Evolutionary conservation across 2,888 invertebrate species (phyloP), one percentile per base, ranked within the genome.

Genomic region (Cerceris rybyensis): DNA sequence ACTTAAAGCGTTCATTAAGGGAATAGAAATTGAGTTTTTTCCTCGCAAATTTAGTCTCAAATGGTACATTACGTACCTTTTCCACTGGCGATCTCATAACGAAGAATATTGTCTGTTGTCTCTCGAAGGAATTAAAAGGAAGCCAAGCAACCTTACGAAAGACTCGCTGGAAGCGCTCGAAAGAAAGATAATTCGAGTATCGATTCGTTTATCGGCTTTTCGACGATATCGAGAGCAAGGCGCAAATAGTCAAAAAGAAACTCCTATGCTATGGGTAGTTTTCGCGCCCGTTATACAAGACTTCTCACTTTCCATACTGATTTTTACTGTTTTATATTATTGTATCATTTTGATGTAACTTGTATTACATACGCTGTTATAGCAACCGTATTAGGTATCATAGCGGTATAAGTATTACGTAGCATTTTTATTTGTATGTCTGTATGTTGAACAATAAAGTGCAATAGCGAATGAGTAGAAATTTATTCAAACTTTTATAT

Each of bases 381-480:
- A 80, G 73, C 75, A 78, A 75, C 61, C 73, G 71, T 79, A 76
- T 52, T 75, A 80, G 60, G 68, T 84, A 79, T 79, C 70, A 68
- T 84, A 78, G 80, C 67, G 75, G 70, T 80, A 71, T 87, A 78
- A 87, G 74, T 85, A 88, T 86, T 90, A 85, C 84, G 87, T 87
- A 88, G 84, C 83, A 85, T 88, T 90, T 88, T 88, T 86, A 90
- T 90, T 88, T 89, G 80, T 87, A 90, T 85, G 83, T 87, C 84
- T 88, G 86, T 89, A 89, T 81, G 86, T 87, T 88, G 81, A 75
- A 83, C 85, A 88, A 88, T 88, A 90, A 89, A 90, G 89, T 90
- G 90, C 90, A 90, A 90, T 89, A 79, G 80, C 55, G 66, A 74
- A 70, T 72, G 66, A 50, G 46, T 46, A 46, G 8, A 1, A 11